Evolutionary conservation across 2,113 vertebrate species (phyloP), one percentile per base, ranked within the genome.

Genomic region (Cyrtonyx montezumae): DNA sequence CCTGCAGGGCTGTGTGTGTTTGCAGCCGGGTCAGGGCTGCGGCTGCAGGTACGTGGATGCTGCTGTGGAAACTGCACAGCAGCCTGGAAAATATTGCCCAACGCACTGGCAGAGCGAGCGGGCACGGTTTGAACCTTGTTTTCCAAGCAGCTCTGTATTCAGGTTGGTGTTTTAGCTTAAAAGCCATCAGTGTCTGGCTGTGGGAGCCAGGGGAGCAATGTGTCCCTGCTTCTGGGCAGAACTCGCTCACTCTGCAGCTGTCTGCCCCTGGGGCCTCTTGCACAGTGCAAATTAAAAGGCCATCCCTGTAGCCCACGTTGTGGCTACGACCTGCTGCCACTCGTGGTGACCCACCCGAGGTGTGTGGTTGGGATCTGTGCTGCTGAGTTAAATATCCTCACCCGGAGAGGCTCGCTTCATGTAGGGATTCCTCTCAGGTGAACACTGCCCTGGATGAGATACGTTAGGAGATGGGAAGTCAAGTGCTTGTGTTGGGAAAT

Each of bases 221-320:
- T 21, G 19, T 20, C 55, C 90, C 34, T 71, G 34, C 70, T 26
- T 34, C 70, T 84, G 81, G 85, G 82, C 48, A 42, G 23, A 40
- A 40, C 40, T 40, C 70, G 9, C 6, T 61, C 66, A 9, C 43
- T 67, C 4, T 85, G 32, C 49, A 49, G 34, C 48, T 16, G 86
- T 92, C 34, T 68, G 34, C 70, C 30, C 37, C 70, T 84, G 81
- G 87, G 82, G 58, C 10, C 55, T 86, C 76, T 87, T 81, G 32
- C 63, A 69, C 81, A 51, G 51, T 84, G 68, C 91, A 79, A 89
- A 85, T 84, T 55, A 85, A 95, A 79, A 91, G 73, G 14, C 12
- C 55, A 42, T 42, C 0, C 2, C 62, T 66, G 75, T 58, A 76
- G 58, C 19, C 61, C 19, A 1, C 0, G 1, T 19, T 76, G 36